Evolutionary conservation across 1,140 invertebrate species (phyloP).

Genomic region (Cyclina sinensis): DNA sequence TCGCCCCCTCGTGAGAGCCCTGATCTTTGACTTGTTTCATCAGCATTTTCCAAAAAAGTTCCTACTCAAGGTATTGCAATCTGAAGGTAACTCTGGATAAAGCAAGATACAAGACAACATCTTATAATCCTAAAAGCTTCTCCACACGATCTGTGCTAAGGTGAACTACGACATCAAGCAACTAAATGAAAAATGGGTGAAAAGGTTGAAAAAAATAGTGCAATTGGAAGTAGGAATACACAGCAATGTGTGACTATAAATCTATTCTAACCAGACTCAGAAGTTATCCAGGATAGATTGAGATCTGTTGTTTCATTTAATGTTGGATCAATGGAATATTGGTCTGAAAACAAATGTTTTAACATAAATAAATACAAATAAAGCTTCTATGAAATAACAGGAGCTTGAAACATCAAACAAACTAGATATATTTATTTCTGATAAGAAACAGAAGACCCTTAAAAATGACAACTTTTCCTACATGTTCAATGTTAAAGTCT

Average conservation of each 20-base stretch:
- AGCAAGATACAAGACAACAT: no score
- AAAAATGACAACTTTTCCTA: no score
- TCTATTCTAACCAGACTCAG: constrained; percentile 59
- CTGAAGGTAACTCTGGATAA: no score
- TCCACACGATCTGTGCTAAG: no score
- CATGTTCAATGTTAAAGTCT: no score
- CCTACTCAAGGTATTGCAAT: no score
- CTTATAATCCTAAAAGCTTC: no score
- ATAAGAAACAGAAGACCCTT: no score
- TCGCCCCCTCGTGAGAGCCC: no score
- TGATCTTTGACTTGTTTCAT: no score
- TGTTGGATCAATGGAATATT: constrained; percentile 58
- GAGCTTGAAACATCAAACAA: background rate
- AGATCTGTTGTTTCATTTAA: constrained; percentile 64
- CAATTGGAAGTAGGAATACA: constrained; percentile 18
- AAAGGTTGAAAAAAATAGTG: constrained; percentile 24
- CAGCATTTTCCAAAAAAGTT: no score
- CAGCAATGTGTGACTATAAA: constrained; percentile 4
- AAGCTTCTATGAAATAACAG: background rate
- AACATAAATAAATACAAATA: background rate
- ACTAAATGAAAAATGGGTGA: background rate
- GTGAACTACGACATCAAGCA: background rate
- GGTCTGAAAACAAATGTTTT: constrained; percentile 54
- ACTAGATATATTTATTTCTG: background rate
- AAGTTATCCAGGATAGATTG: constrained; percentile 65